phyloP scores from a whole-genome alignment of 2,113 vertebrate genomes.

The Etheostoma spectabile region DNA sequence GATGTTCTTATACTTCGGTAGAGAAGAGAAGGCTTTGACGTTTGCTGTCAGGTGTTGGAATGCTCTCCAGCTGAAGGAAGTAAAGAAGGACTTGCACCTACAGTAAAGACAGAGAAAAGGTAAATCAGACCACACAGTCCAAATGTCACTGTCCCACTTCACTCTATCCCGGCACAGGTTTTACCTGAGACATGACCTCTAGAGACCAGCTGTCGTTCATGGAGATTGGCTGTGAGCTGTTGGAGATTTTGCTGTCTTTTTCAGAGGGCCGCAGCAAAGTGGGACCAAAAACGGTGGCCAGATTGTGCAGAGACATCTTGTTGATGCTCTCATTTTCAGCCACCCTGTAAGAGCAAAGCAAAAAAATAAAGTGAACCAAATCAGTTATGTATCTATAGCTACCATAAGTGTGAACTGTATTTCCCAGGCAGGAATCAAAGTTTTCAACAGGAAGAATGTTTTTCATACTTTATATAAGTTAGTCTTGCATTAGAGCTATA shows the following conservation, averaged over 20 bases:
- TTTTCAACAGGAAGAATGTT: no score
- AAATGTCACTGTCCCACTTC: not conserved
- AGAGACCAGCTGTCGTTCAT: slow-evolving; percentile 99
- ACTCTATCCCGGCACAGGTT: not conserved
- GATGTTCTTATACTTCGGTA: slow-evolving; percentile 89
- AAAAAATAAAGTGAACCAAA: not conserved
- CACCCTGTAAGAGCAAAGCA: slow-evolving; percentile 81
- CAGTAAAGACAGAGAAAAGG: slow-evolving; percentile 53
- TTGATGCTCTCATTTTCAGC: slow-evolving; percentile 93
- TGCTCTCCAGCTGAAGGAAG: slow-evolving; percentile 96
- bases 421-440: no score
- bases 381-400: not conserved
- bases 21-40: slow-evolving; percentile 97
- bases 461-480: no score
- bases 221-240: slow-evolving; percentile 92
- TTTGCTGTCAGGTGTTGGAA: slow-evolving; percentile 96
- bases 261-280: slow-evolving; percentile 95
- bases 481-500: no score
- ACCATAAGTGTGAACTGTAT: no score
- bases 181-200: slow-evolving; percentile 99
- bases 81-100: slow-evolving; percentile 98
- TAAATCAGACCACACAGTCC: not conserved
- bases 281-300: slow-evolving; percentile 97
- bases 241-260: slow-evolving; percentile 95
- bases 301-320: slow-evolving; percentile 99